Conservation (phyloP, 92 coral and sea anemone genomes). For the Metridium senile region DNA sequence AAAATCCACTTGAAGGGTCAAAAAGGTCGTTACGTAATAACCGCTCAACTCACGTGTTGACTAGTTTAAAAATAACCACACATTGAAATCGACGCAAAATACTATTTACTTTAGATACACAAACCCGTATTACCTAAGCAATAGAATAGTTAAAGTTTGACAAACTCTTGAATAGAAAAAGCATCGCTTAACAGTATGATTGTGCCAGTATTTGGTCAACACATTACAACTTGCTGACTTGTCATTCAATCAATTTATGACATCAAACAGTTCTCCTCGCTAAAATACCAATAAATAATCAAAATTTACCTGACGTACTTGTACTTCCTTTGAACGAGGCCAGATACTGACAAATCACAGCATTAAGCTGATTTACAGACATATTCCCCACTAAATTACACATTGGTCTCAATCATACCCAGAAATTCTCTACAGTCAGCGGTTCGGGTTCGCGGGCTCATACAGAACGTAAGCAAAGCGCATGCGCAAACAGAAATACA, state of each 20-base stretch:
- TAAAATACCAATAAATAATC: conserved; percentile 12
- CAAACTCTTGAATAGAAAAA: background rate
- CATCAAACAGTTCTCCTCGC: conserved; percentile 8
- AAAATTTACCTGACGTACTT: conserved; percentile 5
- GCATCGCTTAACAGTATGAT: background rate
- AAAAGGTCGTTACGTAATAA: conserved; percentile 6
- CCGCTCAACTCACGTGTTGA: background rate
- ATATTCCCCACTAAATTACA: background rate
- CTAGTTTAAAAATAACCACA: background rate
- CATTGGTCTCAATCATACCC: too few relatives aligned
- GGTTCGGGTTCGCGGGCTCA: too few relatives aligned
- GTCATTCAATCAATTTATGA: background rate
- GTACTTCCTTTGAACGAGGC: conserved; percentile 5
- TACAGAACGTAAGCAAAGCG: too few relatives aligned
- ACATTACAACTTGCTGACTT: background rate
- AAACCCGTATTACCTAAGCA: background rate
- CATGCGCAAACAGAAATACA: too few relatives aligned
- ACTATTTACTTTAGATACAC: background rate
- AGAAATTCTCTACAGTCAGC: too few relatives aligned
- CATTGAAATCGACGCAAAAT: background rate
- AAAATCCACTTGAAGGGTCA: conserved; percentile 15
- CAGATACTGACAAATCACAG: conserved; percentile 5
- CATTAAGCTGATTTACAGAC: background rate
- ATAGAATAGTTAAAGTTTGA: background rate
- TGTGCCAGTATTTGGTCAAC: background rate